Evolutionary conservation across 23 tunicate species (phyloP).

Genomic region (Aplidium turbinatum): DNA sequence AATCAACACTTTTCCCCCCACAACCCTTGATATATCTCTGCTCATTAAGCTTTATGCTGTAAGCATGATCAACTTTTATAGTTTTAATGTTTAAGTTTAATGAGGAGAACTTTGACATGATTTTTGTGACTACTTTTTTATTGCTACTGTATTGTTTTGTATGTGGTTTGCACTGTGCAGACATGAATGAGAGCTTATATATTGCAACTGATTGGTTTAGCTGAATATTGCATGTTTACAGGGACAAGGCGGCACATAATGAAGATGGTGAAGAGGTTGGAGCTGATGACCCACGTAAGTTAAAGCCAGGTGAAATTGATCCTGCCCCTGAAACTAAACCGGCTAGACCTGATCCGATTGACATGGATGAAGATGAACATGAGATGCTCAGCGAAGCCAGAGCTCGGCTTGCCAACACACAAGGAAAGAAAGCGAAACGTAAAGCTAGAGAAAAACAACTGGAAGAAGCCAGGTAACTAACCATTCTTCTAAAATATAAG

Average conservation of each 20-base stretch:
- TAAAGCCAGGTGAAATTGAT: constrained; percentile 98
- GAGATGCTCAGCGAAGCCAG: constrained; percentile 98
- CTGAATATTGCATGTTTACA: constrained; percentile 2
- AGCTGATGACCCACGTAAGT: constrained; percentile 93
- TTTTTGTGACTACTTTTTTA: no score
- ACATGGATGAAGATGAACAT: constrained; percentile 99
- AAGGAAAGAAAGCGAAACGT: constrained; percentile 98
- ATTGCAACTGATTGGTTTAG: neutral
- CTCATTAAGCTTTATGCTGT: no score
- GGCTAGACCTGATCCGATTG: constrained; percentile 97
- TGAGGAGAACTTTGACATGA: no score
- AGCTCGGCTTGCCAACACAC: constrained; percentile 96
- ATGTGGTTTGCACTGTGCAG: neutral
- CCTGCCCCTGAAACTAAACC: constrained; percentile 99
- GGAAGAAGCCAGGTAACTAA: constrained; percentile 88
- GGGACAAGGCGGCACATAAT: constrained; percentile 89
- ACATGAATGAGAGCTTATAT: neutral
- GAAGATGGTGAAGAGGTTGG: constrained; percentile 83
- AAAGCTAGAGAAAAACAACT: constrained; percentile 98
- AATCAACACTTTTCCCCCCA: no score
- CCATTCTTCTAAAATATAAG: no score
- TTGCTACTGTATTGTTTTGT: no score
- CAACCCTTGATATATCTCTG: no score
- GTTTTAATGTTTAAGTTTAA: no score
- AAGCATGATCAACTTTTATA: no score